Conservation (phyloP, 1,140 invertebrate genomes). For the Steinernema khuongi region DNA sequence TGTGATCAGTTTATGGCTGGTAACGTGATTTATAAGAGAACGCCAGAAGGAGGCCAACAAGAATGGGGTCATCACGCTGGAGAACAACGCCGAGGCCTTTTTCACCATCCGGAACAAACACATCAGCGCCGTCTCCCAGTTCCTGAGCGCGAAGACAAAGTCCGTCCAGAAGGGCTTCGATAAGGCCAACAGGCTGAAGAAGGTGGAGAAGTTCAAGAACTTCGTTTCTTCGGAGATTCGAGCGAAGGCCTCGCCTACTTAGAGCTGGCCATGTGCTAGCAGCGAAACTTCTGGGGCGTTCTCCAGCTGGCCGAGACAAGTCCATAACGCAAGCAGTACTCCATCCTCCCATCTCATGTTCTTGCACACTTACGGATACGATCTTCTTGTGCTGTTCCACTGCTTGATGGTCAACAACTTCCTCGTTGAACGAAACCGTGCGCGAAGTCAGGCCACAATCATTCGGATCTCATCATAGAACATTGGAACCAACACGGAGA, state of each 20-base stretch:
- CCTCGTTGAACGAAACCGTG: not conserved
- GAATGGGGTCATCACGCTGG: slow-evolving; percentile 61
- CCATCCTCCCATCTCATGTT: slow-evolving; percentile 73
- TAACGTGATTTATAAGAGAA: no score
- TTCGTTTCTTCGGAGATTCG: slow-evolving; percentile 75
- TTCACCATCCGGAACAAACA: slow-evolving; percentile 81
- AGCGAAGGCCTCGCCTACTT: slow-evolving; percentile 66
- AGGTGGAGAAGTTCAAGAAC: slow-evolving; percentile 77
- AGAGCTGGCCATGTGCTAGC: slow-evolving; percentile 69
- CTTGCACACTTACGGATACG: slow-evolving; percentile 78
- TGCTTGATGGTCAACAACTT: slow-evolving; percentile 63
- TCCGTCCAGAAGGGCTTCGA: slow-evolving; percentile 71
- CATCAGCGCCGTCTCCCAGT: slow-evolving; percentile 79
- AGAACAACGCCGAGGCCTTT: slow-evolving; percentile 67
- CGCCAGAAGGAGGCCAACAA: not conserved
- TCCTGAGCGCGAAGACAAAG: slow-evolving; percentile 76
- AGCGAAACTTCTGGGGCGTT: slow-evolving; percentile 66
- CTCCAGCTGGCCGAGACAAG: slow-evolving; percentile 73
- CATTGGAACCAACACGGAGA: slow-evolving; percentile 63
- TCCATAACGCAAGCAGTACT: slow-evolving; percentile 68
- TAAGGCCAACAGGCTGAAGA: slow-evolving; percentile 64
- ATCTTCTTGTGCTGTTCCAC: slow-evolving; percentile 74
- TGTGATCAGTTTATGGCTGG: no score
- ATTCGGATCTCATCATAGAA: not conserved
- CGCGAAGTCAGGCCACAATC: not conserved